Percentiles rank a stretch among this genome's conserved stretches.
Conservation (phyloP, 2,113 vertebrate genomes). For the Chinchilla lanigera region DNA sequence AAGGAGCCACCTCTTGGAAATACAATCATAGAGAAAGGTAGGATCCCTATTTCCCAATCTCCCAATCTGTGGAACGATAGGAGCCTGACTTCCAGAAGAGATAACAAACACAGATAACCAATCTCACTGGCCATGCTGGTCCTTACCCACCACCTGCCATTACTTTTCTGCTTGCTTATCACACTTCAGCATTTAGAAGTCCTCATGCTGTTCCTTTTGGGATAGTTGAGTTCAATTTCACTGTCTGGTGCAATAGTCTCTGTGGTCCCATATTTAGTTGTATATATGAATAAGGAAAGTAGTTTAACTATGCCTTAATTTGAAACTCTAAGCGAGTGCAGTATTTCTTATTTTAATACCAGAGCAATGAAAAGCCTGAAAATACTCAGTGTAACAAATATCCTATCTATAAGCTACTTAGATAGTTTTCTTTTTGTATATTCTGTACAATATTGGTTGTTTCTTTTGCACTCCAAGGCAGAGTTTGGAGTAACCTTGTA, state of each 20-base stretch:
- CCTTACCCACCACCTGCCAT: neutral
- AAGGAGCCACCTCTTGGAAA: neutral
- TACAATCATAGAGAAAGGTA: neutral
- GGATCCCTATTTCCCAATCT: neutral
- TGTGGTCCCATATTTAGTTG: neutral
- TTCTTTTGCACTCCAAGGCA: neutral
- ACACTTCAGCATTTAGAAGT: neutral
- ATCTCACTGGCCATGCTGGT: neutral
- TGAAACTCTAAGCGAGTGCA: neutral
- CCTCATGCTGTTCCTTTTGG: neutral
- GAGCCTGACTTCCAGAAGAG: neutral
- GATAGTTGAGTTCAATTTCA: neutral
- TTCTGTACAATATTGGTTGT: neutral
- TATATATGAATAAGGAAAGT: neutral
- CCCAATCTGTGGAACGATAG: neutral
- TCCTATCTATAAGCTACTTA: neutral
- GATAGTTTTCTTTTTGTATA: neutral
- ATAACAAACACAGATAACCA: neutral
- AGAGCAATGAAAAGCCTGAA: neutral
- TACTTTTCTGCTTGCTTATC: neutral
- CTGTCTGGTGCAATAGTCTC: neutral
- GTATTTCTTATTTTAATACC: neutral
- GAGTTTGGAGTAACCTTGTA: neutral
- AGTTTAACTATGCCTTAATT: neutral
- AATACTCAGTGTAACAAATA: constrained; percentile 25